Evolutionary conservation across 2,888 invertebrate species (phyloP).

Genomic region (Brachyptera risi): DNA sequence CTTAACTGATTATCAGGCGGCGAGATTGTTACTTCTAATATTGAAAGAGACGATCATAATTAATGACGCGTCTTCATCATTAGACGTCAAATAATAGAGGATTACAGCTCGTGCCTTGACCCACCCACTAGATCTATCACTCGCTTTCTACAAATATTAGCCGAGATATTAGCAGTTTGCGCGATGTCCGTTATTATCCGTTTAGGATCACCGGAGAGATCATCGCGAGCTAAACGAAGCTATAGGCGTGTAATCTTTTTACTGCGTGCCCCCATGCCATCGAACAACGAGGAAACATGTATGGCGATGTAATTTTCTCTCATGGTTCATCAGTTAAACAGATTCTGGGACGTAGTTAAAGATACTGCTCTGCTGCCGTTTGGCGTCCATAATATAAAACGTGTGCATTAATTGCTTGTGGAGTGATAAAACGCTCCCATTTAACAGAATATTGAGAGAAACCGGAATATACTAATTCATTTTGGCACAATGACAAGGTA

Average conservation of each 20-base stretch:
- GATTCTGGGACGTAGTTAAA: too few relatives aligned
- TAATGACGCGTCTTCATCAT: conserved; percentile 15
- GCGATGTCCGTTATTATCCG: background rate
- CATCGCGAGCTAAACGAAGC: too few relatives aligned
- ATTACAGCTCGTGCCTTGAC: background rate
- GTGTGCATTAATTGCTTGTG: background rate
- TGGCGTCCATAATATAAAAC: conserved; percentile 4
- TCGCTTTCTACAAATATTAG: background rate
- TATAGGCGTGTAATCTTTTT: too few relatives aligned
- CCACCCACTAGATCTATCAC: conserved; percentile 2
- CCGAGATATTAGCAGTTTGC: background rate
- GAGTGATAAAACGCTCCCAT: background rate
- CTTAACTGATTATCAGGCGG: too few relatives aligned
- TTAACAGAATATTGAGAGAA: background rate
- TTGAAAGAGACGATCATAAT: conserved; percentile 11
- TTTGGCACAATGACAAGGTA: too few relatives aligned
- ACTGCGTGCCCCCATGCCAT: too few relatives aligned
- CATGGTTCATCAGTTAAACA: too few relatives aligned
- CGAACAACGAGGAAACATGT: too few relatives aligned
- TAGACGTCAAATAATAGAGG: conserved; percentile 4
- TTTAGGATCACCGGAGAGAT: background rate
- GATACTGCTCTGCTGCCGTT: too few relatives aligned
- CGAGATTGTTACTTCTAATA: too few relatives aligned
- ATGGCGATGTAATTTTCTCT: too few relatives aligned
- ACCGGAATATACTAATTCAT: background rate